A percentile compares a stretch with the other conserved stretches of the same genome.
Conservation (phyloP, 2,888 invertebrate species). For the Yponomeuta malinellus region DNA sequence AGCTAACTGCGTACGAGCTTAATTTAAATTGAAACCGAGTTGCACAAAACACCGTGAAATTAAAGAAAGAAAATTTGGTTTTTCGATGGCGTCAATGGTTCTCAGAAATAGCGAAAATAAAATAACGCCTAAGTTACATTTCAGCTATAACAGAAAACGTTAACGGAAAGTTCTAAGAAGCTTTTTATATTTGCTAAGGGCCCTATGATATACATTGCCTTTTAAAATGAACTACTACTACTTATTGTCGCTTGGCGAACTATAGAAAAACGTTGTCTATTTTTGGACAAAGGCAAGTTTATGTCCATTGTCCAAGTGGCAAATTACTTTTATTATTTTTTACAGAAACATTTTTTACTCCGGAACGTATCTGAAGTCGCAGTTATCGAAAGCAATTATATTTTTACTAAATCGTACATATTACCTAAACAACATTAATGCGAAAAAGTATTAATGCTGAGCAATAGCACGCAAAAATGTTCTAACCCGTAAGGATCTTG, state of each 20-base stretch:
- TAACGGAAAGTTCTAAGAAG: too few species aligned
- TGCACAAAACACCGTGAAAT: background rate
- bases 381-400: background rate
- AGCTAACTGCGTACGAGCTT: slow-evolving; percentile 51
- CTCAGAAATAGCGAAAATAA: background rate
- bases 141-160: background rate
- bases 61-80: background rate
- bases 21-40: slow-evolving; percentile 24
- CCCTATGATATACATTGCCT: background rate
- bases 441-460: background rate
- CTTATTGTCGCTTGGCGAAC: slow-evolving; percentile 13
- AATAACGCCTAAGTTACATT: background rate
- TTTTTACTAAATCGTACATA: background rate
- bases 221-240: background rate
- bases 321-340: background rate
- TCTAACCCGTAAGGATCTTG: too few species aligned
- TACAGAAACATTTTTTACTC: background rate
- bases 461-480: background rate
- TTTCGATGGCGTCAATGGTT: background rate
- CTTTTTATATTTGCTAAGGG: too few species aligned
- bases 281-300: slow-evolving; percentile 10
- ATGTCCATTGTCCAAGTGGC: slow-evolving; percentile 3
- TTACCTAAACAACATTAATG: background rate
- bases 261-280: background rate
- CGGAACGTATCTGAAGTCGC: background rate